A percentile compares a stretch with the other conserved stretches of the same genome.
phyloP scores from a whole-genome alignment of 2,113 vertebrate genomes.

The Apodemus speciosus region DNA sequence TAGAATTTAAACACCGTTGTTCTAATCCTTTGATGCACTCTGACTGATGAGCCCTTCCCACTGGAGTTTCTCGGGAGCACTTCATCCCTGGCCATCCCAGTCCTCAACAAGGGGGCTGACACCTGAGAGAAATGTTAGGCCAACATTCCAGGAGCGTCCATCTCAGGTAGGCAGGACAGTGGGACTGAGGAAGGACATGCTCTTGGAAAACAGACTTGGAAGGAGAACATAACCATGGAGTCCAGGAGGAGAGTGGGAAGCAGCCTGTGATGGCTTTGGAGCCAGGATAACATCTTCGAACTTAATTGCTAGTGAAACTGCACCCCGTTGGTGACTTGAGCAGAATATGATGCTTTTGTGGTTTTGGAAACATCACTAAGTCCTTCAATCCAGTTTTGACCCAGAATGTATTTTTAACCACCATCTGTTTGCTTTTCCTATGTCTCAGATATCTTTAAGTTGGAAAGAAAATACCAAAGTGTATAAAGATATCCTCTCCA shows the following conservation, averaged over 20 bases:
- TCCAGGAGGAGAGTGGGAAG: too few relatives aligned
- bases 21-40: neutral
- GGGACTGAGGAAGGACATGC: neutral
- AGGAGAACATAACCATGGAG: fast-evolving
- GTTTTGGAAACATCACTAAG: slow-evolving; percentile 41
- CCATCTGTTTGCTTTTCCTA: neutral
- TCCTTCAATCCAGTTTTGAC: slow-evolving; percentile 44
- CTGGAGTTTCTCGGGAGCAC: neutral
- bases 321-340: neutral
- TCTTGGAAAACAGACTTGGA: neutral
- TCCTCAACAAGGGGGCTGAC: neutral
- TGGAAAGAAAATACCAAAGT: neutral
- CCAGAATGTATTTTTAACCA: slow-evolving; percentile 56
- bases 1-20: neutral
- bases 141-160: neutral
- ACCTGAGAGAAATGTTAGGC: neutral
- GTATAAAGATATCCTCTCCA: neutral
- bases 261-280: too few relatives aligned
- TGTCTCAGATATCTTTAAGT: slow-evolving; percentile 8
- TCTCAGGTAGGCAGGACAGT: neutral
- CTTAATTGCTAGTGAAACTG: neutral
- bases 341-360: neutral
- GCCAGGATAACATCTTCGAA: neutral
- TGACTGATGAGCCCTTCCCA: neutral
- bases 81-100: neutral